These are phyloP conservation scores for Tenebrosternarchus preto DNA, from an alignment of 2,113 vertebrate genomes.

Conservation along the genomic window DNA sequence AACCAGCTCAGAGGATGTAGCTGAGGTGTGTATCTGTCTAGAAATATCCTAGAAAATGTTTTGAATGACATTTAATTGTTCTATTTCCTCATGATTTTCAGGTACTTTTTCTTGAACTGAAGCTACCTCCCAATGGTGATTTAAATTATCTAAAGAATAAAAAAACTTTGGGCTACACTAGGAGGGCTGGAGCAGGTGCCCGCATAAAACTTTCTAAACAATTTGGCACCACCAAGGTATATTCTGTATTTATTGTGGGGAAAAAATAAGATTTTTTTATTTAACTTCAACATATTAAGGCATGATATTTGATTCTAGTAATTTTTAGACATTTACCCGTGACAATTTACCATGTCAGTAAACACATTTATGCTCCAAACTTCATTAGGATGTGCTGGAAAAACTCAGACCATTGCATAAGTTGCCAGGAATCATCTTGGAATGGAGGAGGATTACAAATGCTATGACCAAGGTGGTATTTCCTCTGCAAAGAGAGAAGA, in stretches of 20 bases:
- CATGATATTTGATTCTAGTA: no score
- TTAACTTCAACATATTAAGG: no score
- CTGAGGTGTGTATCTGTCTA: slow-evolving; percentile 76
- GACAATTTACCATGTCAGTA: neutral
- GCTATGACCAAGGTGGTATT: slow-evolving; percentile 94
- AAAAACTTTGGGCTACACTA: slow-evolving; percentile 89
- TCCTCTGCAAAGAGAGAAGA: slow-evolving; percentile 88
- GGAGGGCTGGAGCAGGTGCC: slow-evolving; percentile 73
- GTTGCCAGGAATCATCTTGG: slow-evolving; percentile 88
- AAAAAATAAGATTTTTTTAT: no score
- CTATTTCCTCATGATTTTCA: slow-evolving; percentile 53
- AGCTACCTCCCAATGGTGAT: slow-evolving; percentile 88
- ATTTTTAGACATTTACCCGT: no score
- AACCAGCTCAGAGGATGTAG: slow-evolving; percentile 88
- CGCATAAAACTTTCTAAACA: slow-evolving; percentile 78
- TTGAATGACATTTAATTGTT: neutral
- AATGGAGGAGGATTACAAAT: slow-evolving; percentile 95
- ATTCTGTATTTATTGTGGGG: neutral
- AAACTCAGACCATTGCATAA: slow-evolving; percentile 87
- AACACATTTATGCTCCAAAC: slow-evolving; percentile 28
- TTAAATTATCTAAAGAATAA: slow-evolving; percentile 75
- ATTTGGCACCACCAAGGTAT: slow-evolving; percentile 94
- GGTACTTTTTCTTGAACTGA: slow-evolving; percentile 93
- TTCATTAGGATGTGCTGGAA: slow-evolving; percentile 85
- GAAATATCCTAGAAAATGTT: neutral